These are phyloP conservation scores for Drosophila paranaensis DNA, from an alignment of 2,888 invertebrate species.

Conservation along the genomic window DNA sequence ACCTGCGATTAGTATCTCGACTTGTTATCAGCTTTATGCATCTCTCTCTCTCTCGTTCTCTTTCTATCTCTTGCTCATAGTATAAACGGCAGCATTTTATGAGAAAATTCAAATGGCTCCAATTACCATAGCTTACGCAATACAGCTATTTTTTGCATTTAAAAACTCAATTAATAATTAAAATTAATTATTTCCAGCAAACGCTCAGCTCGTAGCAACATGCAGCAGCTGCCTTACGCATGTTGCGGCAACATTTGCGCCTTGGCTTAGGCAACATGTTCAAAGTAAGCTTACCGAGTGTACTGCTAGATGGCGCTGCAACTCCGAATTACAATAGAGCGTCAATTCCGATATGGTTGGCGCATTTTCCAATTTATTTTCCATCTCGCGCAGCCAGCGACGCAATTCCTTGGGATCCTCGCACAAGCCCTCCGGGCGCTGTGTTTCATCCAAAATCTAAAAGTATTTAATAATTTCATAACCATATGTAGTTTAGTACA, in stretches of 20 bases:
- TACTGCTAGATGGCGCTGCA: slow-evolving; percentile 91
- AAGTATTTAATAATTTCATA: not conserved
- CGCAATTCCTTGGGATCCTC: slow-evolving; percentile 87
- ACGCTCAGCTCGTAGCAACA: not conserved
- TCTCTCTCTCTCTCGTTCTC: slow-evolving; percentile 9
- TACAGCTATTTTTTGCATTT: slow-evolving; percentile 1
- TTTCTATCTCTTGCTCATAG: not conserved
- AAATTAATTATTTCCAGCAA: not conserved
- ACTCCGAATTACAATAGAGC: slow-evolving; percentile 89
- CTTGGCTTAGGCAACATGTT: slow-evolving; percentile 8
- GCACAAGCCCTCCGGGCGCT: slow-evolving; percentile 77
- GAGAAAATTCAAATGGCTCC: not conserved
- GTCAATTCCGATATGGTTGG: slow-evolving; percentile 89
- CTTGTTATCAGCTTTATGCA: slow-evolving; percentile 41
- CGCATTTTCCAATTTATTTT: slow-evolving; percentile 89
- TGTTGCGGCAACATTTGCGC: slow-evolving; percentile 43
- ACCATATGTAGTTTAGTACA: not conserved
- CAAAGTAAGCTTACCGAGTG: slow-evolving; percentile 89
- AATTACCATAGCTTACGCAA: slow-evolving; percentile 5
- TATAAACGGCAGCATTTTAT: not conserved
- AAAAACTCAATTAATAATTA: slow-evolving; percentile 4
- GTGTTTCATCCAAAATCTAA: slow-evolving; percentile 81
- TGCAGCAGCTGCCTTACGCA: slow-evolving; percentile 15
- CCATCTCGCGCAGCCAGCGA: slow-evolving; percentile 95
- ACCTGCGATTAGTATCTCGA: slow-evolving; percentile 43